Base-by-base conservation (phyloP, 2,888 invertebrate species). In the Pyrrhopygopsis socrates region DNA sequence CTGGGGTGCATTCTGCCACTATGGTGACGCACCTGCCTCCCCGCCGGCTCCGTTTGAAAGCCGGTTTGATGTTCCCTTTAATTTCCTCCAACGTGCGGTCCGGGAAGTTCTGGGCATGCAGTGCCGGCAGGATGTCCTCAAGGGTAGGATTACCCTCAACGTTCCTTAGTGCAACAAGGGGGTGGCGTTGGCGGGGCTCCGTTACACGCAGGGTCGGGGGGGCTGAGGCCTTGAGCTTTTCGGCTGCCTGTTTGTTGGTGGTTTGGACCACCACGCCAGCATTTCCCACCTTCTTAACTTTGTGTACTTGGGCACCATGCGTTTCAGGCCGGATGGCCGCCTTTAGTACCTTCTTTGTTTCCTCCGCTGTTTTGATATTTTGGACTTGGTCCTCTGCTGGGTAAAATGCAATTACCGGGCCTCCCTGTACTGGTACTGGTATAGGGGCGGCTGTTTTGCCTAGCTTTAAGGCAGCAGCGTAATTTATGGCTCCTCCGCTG, bases 191-290 rank as follows among this genome's bases (percentile, higher is more conserved):
- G 0, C 29, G 27, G 4, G 63, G 63, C 29, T 63, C 63, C 2
- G 63, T 8, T 27, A 29, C 63, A 5, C 63, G 27, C 5, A 63
- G 20, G 5, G 63, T 29, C 4, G 63, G 63, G 29, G 29, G 63
- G 1, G 63, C 63, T 6, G 29, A 15, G 1, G 27, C 29, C 13
- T 20, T 27, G 0, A 27, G n/a, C 22, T 4, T 29, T 6, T 63
- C 63, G 18, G 22, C 2, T 1, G 45, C 70, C 3, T 9, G n/a
- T 29, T 30, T 27, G n/a, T 15, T 77, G 38, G 68, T 68, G 54
- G 77, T 78, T 8, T 22, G 34, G 0, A 78, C 68, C 0, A 78
- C 54, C 1, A 78, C 58, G 5, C 77, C 77, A 5, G 77, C 67
- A 15, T 77, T 77, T 3, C 77, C 67, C 0, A 77, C 54, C 13